These are phyloP conservation scores for Etia nguti DNA, from an alignment of 2,113 vertebrate genomes.

Conservation along the genomic window DNA sequence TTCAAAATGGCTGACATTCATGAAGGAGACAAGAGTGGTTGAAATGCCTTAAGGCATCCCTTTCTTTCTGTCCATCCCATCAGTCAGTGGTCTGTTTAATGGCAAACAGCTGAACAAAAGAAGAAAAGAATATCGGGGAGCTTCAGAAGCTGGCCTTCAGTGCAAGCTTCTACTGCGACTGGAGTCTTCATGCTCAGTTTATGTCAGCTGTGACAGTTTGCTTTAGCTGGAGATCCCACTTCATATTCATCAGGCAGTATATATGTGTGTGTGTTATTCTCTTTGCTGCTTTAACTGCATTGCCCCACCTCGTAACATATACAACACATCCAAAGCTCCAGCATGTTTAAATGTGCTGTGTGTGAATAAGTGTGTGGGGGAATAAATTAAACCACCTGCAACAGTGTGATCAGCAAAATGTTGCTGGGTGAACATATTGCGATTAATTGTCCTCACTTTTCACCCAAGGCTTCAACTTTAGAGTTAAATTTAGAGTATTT, in stretches of 20 bases:
- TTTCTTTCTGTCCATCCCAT: background rate
- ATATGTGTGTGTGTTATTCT: background rate
- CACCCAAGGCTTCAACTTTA: background rate
- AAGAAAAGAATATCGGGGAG: background rate
- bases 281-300: background rate
- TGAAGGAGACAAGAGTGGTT: background rate
- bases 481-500: background rate
- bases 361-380: background rate
- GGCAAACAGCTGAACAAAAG: slow-evolving; percentile 28
- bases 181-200: background rate
- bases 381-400: background rate
- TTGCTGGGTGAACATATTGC: background rate
- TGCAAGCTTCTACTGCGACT: background rate
- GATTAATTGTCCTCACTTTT: background rate
- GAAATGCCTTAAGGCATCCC: slow-evolving; percentile 10
- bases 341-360: background rate
- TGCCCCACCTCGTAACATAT: background rate
- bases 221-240: background rate
- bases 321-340: background rate
- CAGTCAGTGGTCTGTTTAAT: slow-evolving; percentile 29
- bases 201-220: background rate
- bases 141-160: slow-evolving; percentile 16
- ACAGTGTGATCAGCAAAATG: background rate
- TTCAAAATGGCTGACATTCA: slow-evolving; percentile 5
- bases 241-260: background rate